Evolutionary conservation across 2,797 vertebrate species (phyloP).

Genomic region (Xerus rutilus): DNA sequence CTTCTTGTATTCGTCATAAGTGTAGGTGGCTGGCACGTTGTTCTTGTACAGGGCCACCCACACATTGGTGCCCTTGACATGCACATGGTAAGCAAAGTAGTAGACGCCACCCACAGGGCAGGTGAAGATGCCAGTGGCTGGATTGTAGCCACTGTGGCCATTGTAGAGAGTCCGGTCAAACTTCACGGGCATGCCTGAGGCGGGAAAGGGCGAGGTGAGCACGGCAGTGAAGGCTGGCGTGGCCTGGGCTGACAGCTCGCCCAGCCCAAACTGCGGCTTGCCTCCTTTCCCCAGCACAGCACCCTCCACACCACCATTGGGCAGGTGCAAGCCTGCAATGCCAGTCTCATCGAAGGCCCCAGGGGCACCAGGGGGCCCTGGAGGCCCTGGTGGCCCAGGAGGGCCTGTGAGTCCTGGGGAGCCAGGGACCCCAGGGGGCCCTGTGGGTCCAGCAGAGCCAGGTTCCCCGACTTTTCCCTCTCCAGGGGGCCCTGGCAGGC

Average conservation of each 20-base stretch:
- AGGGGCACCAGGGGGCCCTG: conserved; percentile 94
- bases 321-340: conserved; percentile 92
- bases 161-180: conserved; percentile 99
- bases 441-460: conserved; percentile 93
- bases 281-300: conserved; percentile 92
- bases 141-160: conserved; percentile 97
- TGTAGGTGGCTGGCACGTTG: conserved; percentile 99
- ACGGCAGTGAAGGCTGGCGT: conserved; percentile 98
- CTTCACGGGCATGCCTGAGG: conserved; percentile 97
- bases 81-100: conserved; percentile 99
- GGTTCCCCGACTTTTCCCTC: conserved; percentile 93
- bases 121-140: conserved; percentile 96
- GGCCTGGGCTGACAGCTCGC: conserved; percentile 93
- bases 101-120: conserved; percentile 96
- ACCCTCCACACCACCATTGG: conserved; percentile 92
- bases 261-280: conserved; percentile 92
- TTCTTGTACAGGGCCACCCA: conserved; percentile 99
- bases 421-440: conserved; percentile 95
- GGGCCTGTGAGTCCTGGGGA: conserved; percentile 92
- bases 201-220: conserved; percentile 96
- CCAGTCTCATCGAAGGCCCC: conserved; percentile 92
- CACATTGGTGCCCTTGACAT: conserved; percentile 98
- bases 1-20: conserved; percentile 99
- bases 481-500: conserved; percentile 93
- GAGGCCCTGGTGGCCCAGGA: conserved; percentile 92